These are phyloP conservation scores for Cephonodes hylas DNA, from an alignment of 2,888 invertebrate genomes.

Conservation along the genomic window DNA sequence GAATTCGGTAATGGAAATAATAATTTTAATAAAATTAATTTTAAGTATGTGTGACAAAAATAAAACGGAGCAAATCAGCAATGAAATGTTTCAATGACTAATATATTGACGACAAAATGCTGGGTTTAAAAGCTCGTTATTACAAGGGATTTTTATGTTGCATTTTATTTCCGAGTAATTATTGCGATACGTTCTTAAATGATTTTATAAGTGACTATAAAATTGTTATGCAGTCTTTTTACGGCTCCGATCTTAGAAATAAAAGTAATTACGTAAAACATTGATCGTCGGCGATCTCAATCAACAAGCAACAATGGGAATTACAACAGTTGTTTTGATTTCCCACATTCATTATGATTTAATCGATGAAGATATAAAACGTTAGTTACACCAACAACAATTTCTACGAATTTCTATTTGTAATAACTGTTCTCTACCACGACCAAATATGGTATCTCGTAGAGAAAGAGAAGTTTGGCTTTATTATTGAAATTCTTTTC, in stretches of 20 bases:
- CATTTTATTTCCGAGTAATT: background rate
- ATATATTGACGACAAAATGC: background rate
- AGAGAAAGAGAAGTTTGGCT: background rate
- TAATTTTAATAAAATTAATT: background rate
- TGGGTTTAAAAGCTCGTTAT: background rate
- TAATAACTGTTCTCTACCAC: background rate
- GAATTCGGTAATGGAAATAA: background rate
- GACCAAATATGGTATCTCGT: background rate
- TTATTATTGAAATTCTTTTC: background rate
- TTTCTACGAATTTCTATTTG: conserved; percentile 3
- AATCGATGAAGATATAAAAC: conserved; percentile 11
- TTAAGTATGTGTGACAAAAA: background rate
- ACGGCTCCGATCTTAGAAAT: background rate
- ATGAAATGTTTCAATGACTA: background rate
- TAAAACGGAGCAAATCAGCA: background rate
- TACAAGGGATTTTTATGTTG: background rate
- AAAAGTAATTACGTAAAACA: background rate
- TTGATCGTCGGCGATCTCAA: background rate
- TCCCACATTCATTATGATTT: conserved; percentile 9
- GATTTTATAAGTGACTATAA: conserved; percentile 17
- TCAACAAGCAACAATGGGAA: conserved; percentile 8
- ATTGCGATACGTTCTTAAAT: background rate
- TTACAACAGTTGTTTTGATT: conserved; percentile 1
- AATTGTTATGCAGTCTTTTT: conserved; percentile 24
- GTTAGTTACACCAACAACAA: background rate